Evolutionary conservation across 1,140 invertebrate species (phyloP).

Genomic region (Octopus sinensis): DNA sequence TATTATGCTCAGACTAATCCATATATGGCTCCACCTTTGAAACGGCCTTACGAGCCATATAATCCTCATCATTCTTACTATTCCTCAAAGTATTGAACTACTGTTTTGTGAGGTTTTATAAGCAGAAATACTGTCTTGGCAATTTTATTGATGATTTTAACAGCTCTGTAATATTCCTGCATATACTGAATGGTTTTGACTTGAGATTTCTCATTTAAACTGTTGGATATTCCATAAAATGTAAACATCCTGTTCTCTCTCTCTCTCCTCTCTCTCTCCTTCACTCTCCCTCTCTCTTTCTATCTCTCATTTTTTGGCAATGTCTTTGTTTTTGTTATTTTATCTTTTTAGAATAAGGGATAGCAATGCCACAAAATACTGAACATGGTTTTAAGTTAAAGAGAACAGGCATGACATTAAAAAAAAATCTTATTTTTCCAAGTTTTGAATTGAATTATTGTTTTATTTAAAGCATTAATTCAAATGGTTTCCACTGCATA

Average conservation of each 20-base stretch:
- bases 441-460: too few relatives aligned
- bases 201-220: not conserved
- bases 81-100: not conserved
- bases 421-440: too few relatives aligned
- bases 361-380: too few relatives aligned
- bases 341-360: too few relatives aligned
- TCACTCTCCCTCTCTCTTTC: not conserved
- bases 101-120: not conserved
- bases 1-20: conserved; percentile 6
- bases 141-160: not conserved
- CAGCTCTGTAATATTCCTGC: not conserved
- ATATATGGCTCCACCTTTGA: not conserved
- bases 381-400: too few relatives aligned
- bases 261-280: not conserved
- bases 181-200: not conserved
- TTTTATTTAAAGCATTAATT: too few relatives aligned
- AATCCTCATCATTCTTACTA: not conserved
- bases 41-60: conserved; percentile 10
- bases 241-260: not conserved
- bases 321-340: too few relatives aligned
- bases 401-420: too few relatives aligned
- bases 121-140: not conserved
- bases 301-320: too few relatives aligned
- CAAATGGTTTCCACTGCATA: too few relatives aligned
- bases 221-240: not conserved